Conservation (phyloP, 1,140 invertebrate species). For the Chironomus tepperi region DNA sequence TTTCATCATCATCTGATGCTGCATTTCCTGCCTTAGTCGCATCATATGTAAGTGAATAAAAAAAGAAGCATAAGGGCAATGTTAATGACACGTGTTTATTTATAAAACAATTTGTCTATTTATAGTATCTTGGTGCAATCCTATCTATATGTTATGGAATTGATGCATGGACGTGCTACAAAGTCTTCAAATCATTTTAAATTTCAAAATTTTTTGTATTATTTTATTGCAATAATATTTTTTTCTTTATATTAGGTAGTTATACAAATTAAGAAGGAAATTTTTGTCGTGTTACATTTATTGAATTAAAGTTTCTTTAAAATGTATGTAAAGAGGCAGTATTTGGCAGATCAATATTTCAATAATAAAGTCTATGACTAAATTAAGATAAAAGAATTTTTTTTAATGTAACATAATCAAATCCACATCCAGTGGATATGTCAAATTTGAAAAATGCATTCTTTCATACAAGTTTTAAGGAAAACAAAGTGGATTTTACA, state of each 20-base stretch:
- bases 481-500: background rate
- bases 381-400: background rate
- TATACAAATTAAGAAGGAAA: conserved; percentile 7
- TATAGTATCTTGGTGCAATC: background rate
- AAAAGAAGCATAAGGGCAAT: background rate
- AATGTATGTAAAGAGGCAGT: background rate
- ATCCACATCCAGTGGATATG: background rate
- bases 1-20: background rate
- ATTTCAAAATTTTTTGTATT: background rate
- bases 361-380: conserved; percentile 5
- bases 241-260: background rate
- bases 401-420: background rate
- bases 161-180: background rate
- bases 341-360: conserved; percentile 7
- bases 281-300: background rate
- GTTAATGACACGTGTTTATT: background rate
- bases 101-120: background rate
- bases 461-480: background rate
- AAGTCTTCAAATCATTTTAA: conserved; percentile 15
- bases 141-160: background rate
- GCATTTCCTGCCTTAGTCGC: background rate
- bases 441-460: background rate
- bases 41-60: background rate
- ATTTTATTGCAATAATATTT: background rate
- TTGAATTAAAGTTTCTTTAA: background rate